Evolutionary conservation across 2,113 vertebrate genomes (phyloP), one percentile per base, ranked within the genome.

Genomic region (Emydura subglobosa): DNA sequence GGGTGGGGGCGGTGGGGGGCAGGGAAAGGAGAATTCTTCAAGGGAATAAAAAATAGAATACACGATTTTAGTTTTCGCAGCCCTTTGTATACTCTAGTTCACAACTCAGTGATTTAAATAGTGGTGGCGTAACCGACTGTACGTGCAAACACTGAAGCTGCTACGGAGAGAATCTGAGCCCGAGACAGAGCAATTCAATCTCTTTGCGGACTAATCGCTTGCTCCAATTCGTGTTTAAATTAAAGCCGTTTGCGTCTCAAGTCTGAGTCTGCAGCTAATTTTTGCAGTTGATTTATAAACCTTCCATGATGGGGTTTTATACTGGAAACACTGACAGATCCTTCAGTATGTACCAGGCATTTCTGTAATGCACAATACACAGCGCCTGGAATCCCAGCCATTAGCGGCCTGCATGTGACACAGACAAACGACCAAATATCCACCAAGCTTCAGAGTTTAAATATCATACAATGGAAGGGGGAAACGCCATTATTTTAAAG

Each of bases 401-500:
- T 91, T 89, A 96, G 96, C 82, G 91, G 95, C 95, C 97, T 79
- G 92, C 90, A 89, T 89, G 90, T 92, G 94, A 96, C 86, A 95
- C 95, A 93, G 95, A 97, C 92, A 95, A 96, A 97, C 85, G 93
- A 97, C 94, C 87, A 92, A 91, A 94, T 96, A 95, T 95, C 93
- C 94, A 91, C 95, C 94, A 14, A 79, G 89, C 96, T 97, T 94
- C 94, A 74, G 87, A 97, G 95, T 97, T 98, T 95, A 95, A 97
- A 97, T 96, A 90, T 53, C 97, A 97, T 94, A 96, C 96, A 82
- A 87, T 92, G 95, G 91, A 98, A 96, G 93, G 95, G 95, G 95
- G 89, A 96, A 98, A 97, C 93, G 96, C 96, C 97, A 97, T 97
- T 98, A 97, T 97, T 97, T 97, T 97, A 97, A 97, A 98, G 98